These are phyloP conservation scores for Netelia inedita DNA, from an alignment of 2,888 invertebrate genomes.

Conservation along the genomic window DNA sequence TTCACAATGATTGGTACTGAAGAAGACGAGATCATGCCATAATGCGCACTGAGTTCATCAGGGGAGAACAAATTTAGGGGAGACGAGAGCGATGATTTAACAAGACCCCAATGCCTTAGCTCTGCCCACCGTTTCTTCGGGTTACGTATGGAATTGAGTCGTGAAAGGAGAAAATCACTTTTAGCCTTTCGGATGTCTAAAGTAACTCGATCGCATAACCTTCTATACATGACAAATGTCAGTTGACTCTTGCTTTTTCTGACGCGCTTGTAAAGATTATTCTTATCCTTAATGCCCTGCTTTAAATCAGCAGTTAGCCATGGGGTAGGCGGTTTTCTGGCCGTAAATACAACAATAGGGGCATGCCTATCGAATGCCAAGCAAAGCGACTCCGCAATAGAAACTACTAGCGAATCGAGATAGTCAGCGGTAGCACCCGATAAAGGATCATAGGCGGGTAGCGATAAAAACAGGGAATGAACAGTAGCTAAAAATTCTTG, in stretches of 20 bases:
- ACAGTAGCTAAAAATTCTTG: too few relatives aligned
- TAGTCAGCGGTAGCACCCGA: too few relatives aligned
- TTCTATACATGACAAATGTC: not conserved
- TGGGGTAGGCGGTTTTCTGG: not conserved
- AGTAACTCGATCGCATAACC: too few relatives aligned
- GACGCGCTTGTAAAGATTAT: not conserved
- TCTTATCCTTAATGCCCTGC: not conserved
- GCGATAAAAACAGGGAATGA: too few relatives aligned
- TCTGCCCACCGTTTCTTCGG: not conserved
- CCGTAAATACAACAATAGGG: not conserved
- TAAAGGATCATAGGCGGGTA: too few relatives aligned
- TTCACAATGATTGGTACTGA: not conserved
- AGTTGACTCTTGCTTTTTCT: not conserved
- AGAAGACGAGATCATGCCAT: not conserved
- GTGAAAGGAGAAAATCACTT: too few relatives aligned
- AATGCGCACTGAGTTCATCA: not conserved
- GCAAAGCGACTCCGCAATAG: not conserved
- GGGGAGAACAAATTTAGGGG: not conserved
- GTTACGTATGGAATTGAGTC: too few relatives aligned
- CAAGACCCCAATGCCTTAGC: not conserved
- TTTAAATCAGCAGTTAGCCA: not conserved
- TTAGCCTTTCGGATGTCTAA: too few relatives aligned
- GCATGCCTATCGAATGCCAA: not conserved
- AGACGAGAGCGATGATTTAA: not conserved
- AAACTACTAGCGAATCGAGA: too few relatives aligned